Evolutionary conservation across 2,888 invertebrate species (phyloP).

Genomic region (Leptura quadrifasciata): DNA sequence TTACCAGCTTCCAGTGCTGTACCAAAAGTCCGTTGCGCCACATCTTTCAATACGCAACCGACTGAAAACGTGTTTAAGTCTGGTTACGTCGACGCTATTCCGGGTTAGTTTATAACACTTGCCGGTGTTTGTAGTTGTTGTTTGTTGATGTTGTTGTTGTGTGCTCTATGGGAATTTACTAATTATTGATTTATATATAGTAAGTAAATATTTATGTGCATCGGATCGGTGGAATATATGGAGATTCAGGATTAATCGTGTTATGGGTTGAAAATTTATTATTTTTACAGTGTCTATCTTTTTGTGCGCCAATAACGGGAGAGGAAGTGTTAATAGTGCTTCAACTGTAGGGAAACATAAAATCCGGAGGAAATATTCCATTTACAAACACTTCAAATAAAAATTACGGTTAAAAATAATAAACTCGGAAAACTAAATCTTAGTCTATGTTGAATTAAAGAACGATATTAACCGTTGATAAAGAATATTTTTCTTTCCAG

Average conservation of each 20-base stretch:
- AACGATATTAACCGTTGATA: background rate
- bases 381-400: too few relatives aligned
- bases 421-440: too few relatives aligned
- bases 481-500: background rate
- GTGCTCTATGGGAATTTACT: background rate
- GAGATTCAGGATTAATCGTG: conserved; percentile 9
- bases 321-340: background rate
- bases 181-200: conserved; percentile 2
- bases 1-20: conserved; percentile 59
- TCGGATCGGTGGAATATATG: background rate
- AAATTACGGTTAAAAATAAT: too few relatives aligned
- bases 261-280: background rate
- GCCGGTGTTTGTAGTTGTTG: background rate
- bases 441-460: too few relatives aligned
- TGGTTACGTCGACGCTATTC: conserved; percentile 16
- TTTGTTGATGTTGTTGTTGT: conserved; percentile 21
- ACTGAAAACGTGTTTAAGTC: conserved; percentile 41
- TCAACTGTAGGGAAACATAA: too few relatives aligned
- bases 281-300: background rate
- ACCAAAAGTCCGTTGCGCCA: conserved; percentile 54
- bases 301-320: background rate
- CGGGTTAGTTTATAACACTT: conserved; percentile 5
- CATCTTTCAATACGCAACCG: conserved; percentile 42
- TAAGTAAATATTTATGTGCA: conserved; percentile 2
- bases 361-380: too few relatives aligned